Evolutionary conservation across 2,113 vertebrate species (phyloP).

Genomic region (Thryonomys swinderianus): DNA sequence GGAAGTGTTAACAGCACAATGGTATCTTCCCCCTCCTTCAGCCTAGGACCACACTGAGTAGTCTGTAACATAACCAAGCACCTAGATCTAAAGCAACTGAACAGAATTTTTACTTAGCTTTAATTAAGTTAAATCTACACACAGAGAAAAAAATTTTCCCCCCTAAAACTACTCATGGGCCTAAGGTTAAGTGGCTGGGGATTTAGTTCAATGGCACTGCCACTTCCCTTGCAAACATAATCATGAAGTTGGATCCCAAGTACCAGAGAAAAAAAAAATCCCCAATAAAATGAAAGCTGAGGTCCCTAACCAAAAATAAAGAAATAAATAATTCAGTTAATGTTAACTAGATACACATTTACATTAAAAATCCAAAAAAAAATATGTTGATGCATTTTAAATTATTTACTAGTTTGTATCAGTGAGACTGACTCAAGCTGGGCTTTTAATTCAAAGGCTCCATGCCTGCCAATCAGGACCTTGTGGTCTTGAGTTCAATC

Average conservation of each 20-base stretch:
- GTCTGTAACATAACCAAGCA: not conserved
- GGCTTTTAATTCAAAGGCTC: too few species aligned
- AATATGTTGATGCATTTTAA: constrained; percentile 2
- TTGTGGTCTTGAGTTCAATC: not conserved
- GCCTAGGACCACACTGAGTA: not conserved
- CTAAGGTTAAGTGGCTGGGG: too few species aligned
- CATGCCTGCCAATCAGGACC: not conserved
- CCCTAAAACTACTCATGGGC: too few species aligned
- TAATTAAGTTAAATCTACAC: constrained; percentile 36
- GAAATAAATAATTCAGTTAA: too few species aligned
- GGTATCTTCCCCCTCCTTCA: not conserved
- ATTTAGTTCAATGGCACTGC: too few species aligned
- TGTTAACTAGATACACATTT: not conserved
- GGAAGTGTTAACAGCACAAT: not conserved
- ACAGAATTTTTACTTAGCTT: constrained; percentile 6
- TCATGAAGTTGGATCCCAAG: too few species aligned
- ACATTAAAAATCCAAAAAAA: not conserved
- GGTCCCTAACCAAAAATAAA: too few species aligned
- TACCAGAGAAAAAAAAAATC: too few species aligned
- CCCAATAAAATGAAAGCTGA: too few species aligned
- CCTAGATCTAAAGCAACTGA: not conserved
- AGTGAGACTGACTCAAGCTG: not conserved
- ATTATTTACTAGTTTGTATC: constrained; percentile 19
- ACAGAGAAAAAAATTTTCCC: too few species aligned
- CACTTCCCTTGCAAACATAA: too few species aligned